Evolutionary conservation across 1,140 invertebrate species (phyloP), one percentile per base, ranked within the genome.

Genomic region (Lanistes nyassanus): DNA sequence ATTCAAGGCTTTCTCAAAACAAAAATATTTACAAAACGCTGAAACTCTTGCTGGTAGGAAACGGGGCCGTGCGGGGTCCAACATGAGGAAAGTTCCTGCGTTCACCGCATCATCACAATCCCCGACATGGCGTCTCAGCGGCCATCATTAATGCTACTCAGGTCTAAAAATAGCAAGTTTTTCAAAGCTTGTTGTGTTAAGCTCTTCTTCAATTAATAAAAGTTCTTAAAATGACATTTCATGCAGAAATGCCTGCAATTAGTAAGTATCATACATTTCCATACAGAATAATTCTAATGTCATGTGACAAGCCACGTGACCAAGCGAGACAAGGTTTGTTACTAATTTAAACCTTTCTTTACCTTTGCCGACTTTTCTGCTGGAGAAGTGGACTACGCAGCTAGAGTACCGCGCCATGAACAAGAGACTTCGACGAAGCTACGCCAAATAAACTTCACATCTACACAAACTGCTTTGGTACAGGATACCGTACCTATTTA

Each of bases 1-100:
- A 82, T 87, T 89, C 88, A 88, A 89, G 89, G 89, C 89, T 86
- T 88, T 89, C 89, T 87, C 78, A 78, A 76, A 80, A 76, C 78
- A 80, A 82, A 80, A 77, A 78, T 83, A 78, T 81, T 65, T 77
- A 75, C 74, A 79, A 79, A 76, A 79, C 76, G 69, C 68, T 56
- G 69, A 76, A 58, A 74, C 73, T 42, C 42, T 76, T 78, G 39
- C 56, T 78, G 72, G 39, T 70, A 69, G 77, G 80, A 74, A 79
- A 73, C 75, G 77, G 60, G 77, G 75, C 76, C 76, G 71, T 47
- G 65, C 73, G 42, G 69, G 82, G 75, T 76, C 78, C 80, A 79
- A 78, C 82, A 84, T 85, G 75, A 79, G 84, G 81, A 84, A 78
- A 79, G 76, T 77, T 79, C 79, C 76, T 73, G 67, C 68, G 66